Base-by-base conservation (phyloP, 1,140 invertebrate genomes). In the Camponotus vicinus region DNA sequence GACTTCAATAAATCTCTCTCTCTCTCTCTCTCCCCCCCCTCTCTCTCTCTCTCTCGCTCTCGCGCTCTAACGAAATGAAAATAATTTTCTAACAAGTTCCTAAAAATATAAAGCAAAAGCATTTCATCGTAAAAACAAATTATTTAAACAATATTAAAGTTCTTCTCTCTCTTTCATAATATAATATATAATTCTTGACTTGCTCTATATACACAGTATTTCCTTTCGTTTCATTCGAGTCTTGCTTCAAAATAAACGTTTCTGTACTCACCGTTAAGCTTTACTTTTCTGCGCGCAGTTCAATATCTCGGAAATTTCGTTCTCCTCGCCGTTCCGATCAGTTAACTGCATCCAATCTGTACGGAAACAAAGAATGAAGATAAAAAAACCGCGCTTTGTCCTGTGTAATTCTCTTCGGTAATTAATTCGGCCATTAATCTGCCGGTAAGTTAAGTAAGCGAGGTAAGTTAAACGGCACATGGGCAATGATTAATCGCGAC, bases 371-470 rank as follows among this genome's bases (percentile, higher is more conserved):
- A 82, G n/a, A 11, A 57, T 34, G 18, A 34, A 18, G 42, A 21
- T 63, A 27, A 78, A 66, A 75, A 78, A 45, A 59, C 32, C 67
- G 64, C 3, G n/a, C n/a, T 40, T 34, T 9, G 34, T 49, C 37
- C 78, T 71, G 15, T 52, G 15, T 52, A 52, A 52, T 52, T 15
- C 45, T 52, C 0, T 82, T 71, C 34, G 32, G 45, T 71, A 82
- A 82, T 82, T 82, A 80, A 82, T 82, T 71, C 11, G 52, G 34
- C 49, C 45, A 70, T 82, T 82, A 71, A 82, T 82, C 49, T 52
- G 15, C 49, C 21, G 78, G 3, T 57, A 82, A 49, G n/a, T 77
- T 80, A 80, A 55, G 57, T 34, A 34, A 55, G 55, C 0, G 55
- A 75, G 71, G 40, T 73, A 73, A 73, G 70, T 57, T 57, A 52